Base-by-base conservation (phyloP, 2,888 invertebrate species). In the Troilus luridus region DNA sequence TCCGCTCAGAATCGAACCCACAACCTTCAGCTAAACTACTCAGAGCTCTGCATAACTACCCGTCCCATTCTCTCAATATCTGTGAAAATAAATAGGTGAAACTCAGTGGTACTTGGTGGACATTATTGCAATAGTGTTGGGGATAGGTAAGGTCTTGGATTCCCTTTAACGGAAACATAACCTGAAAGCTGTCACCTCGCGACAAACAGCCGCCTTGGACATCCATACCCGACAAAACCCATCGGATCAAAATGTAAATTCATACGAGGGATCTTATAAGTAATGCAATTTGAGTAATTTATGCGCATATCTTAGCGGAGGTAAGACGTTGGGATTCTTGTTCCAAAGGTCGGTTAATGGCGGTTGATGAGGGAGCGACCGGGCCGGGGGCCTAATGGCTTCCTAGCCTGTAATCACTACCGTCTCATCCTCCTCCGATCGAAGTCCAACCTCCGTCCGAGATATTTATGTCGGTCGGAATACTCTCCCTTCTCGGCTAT, bases 221-320 rank as follows among this genome's bases (percentile, higher is more conserved):
- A 24, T 14, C 81, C 41, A 21, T 21, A 56, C 21, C 54, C 19
- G 6, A 54, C 14, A 81, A 81, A 41, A 81, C 19, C 41, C 21
- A 7, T 54, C 11, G 19, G 54, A 14, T 81, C 41, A 56, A 54
- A 81, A 81, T 81, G 81, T 81, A 54, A 81, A 81, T 81, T 81
- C 54, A 56, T 54, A 17, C 21, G 54, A 41, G 54, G 10, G 54
- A 81, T 54, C 24, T 81, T 54, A 54, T 81, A 81, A 81, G 81
- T 81, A 81, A 81, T 56, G 81, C 81, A 54, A 81, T 81, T 81
- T 81, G 21, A 81, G 41, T 81, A 81, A 81, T 21, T 81, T 81
- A 81, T 81, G 81, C 81, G 54, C 81, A 81, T 81, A 81, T 12
- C 81, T 81, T 81, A 81, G 54, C 81, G 19, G 9, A 5, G 19